Base-by-base conservation (phyloP, 2,113 vertebrate species). In the Tautogolabrus adspersus region DNA sequence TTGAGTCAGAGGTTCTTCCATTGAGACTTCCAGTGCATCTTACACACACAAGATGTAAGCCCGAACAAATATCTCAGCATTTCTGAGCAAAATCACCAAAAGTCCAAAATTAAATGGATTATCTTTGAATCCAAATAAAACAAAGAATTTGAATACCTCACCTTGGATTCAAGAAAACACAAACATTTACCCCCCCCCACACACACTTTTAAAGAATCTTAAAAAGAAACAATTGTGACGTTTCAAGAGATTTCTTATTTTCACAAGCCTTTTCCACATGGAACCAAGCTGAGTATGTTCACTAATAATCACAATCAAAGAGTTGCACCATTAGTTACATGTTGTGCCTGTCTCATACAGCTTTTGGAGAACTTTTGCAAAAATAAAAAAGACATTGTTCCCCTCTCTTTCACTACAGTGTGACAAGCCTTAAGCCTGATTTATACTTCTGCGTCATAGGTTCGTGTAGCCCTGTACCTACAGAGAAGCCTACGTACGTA, bases 231-330 rank as follows among this genome's bases (percentile, higher is more conserved):
- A 26, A n/a, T 22, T 42, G 30, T 63, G 16, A 40, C 37, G 49
- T 26, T 6, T 66, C 19, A 38, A 52, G 38, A 12, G n/a, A 47
- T 81, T 63, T 67, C 49, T 62, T 10, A 12, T 52, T 51, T 65
- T 76, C 55, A 1, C 15, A 40, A 75, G 51, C 47, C 82, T 88
- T 86, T 92, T 89, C 91, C 89, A 88, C 88, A 89, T 87, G 84
- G 86, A 83, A 84, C 81, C 26, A 34, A 73, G 59, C 81, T 72
- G 67, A 63, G 49, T 89, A 69, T 77, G 77, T 83, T 89, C 70
- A 89, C 84, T 92, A 87, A 89, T 83, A 82, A 73, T 77, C 81
- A 75, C 87, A 22, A 18, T 78, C 34, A 75, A 77, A 87, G 89
- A 88, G 90, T 91, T 92, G 90, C 86, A 81, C 51, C 82, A 85